Conservation (phyloP, 1,140 invertebrate genomes). For the Zaprionus ghesquierei region DNA sequence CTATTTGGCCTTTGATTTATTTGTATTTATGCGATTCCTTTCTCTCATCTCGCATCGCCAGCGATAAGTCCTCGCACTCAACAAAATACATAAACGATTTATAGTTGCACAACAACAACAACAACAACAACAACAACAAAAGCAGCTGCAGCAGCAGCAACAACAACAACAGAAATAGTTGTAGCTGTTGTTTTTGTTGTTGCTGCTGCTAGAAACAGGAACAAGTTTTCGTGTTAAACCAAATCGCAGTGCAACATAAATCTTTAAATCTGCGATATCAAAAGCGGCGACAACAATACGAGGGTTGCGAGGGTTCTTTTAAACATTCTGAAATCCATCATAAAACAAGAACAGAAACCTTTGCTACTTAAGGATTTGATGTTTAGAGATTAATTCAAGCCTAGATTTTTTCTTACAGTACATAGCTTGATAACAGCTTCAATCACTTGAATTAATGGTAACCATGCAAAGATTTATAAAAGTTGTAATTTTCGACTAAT, state of each 20-base stretch:
- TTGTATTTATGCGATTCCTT: slow-evolving; percentile 77
- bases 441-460: too few relatives aligned
- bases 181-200: neutral
- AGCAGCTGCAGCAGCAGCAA: slow-evolving; percentile 13
- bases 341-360: too few relatives aligned
- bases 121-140: slow-evolving; percentile 41
- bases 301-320: too few relatives aligned
- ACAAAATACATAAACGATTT: slow-evolving; percentile 80
- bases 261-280: slow-evolving; percentile 50
- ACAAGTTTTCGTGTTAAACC: slow-evolving; percentile 45
- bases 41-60: slow-evolving; percentile 66
- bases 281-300: neutral
- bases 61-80: slow-evolving; percentile 76
- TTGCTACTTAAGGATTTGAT: too few relatives aligned
- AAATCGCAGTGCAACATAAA: slow-evolving; percentile 61
- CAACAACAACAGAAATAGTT: slow-evolving; percentile 9
- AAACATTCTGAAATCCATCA: too few relatives aligned
- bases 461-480: too few relatives aligned
- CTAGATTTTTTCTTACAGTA: too few relatives aligned
- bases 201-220: slow-evolving; percentile 11
- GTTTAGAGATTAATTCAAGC: too few relatives aligned
- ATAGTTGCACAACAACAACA: slow-evolving; percentile 64
- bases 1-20: slow-evolving; percentile 72
- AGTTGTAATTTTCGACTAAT: too few relatives aligned
- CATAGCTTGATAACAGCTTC: too few relatives aligned